A percentile compares a stretch with the other conserved stretches of the same genome.
Evolutionary conservation across 2,797 vertebrate species (phyloP).

Genomic region (Phoebastria nigripes): DNA sequence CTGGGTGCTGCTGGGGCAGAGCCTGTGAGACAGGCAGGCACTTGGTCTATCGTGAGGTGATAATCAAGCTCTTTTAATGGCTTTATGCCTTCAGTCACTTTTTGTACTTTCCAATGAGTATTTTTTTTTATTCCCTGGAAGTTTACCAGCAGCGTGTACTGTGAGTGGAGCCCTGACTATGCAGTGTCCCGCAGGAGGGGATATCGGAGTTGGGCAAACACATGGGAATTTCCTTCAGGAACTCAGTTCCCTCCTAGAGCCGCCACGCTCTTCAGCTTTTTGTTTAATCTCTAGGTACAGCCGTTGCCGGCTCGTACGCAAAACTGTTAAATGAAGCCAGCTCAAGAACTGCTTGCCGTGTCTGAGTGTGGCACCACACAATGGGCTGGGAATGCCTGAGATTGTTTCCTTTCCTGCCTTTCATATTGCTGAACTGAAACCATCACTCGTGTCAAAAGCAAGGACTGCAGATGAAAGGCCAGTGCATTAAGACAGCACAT

Average conservation of each 20-base stretch:
- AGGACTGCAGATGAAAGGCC: constrained; percentile 74
- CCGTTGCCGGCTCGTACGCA: neutral
- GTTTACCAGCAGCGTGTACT: neutral
- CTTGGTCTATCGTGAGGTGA: neutral
- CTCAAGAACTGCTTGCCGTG: neutral
- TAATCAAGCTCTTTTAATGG: neutral
- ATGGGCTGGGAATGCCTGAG: constrained; percentile 41
- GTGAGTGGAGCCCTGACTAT: neutral
- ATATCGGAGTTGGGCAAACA: accelerated
- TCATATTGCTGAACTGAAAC: constrained; percentile 70
- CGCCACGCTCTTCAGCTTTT: neutral
- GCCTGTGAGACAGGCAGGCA: neutral
- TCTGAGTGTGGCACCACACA: neutral
- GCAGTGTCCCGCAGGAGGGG: accelerated
- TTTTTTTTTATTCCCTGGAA: neutral
- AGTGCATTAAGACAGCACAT: constrained; percentile 74
- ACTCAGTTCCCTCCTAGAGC: neutral
- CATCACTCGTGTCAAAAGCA: constrained; percentile 70
- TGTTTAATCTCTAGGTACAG: neutral
- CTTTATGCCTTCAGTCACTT: neutral
- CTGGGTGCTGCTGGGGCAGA: neutral
- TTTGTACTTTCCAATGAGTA: neutral
- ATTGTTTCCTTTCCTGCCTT: constrained; percentile 64
- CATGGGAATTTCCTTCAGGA: neutral
- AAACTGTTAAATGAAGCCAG: neutral